Base-by-base conservation (phyloP, 2,113 vertebrate genomes). In the Seriola rivoliana region DNA sequence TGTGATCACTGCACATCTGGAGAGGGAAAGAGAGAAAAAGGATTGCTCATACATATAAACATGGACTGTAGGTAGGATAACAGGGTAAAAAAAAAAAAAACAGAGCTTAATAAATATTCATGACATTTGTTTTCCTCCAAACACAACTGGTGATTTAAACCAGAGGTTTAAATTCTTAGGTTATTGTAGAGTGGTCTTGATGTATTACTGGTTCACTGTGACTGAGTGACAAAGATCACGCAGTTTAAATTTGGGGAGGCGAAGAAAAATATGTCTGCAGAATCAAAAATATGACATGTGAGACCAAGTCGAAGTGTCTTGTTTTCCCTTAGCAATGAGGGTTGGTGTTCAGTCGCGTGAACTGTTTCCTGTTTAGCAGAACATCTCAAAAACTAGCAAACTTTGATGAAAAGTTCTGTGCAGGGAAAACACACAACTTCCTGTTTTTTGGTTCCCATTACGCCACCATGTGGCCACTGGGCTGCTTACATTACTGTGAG, bases 1-100 rank as follows among this genome's bases (percentile, higher is more conserved):
- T 0, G 97, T 98, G 82, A 98, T 79, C 78, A 98, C 97, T 0
- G 97, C 97, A 85, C 97, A 98, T 59, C 97, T 99, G 92, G 54
- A 23, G 16, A 3, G 23, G 1, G 4, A 57, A 54, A 68, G 1
- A 34, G 1, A 34, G 12, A 29, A 71, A 29, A 11, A 11, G 13
- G 23, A 29, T 2, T 8, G 21, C 19, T 40, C 36, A 2, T 50
- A 10, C 8, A 54, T 12, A 34, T 13, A 32, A 25, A 4, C 4
- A 0, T 19, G 13, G 8, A 16, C 13, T 13, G 29, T n/a, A 16
- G 34, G 3, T 2, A 44, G 46, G 36, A 55, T 13, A 25, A 38
- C 1, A 0, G 7, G 0, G 4, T 32, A 29, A 29, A 29, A 29
- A 29, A 29, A 2, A 36, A 52, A 42, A 16, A 76, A 55, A 10